Base-by-base conservation (phyloP, 1,140 invertebrate species). In the Zaprionus capensis region DNA sequence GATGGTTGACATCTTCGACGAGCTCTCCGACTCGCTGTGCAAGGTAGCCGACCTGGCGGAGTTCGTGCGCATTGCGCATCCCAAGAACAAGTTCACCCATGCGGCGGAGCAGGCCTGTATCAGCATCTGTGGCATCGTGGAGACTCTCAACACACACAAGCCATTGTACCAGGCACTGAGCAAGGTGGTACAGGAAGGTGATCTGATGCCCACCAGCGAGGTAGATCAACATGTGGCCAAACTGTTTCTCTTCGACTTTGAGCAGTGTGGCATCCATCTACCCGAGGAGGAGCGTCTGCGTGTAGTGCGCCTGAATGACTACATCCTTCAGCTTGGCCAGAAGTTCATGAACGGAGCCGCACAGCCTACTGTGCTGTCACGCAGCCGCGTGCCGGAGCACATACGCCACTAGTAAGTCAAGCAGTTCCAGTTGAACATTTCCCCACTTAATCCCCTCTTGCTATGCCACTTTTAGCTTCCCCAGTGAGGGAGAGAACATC, bases 41-140 rank as follows among this genome's bases (percentile, higher is more conserved):
- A 96, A 97, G 94, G 98, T 99, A 2, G 99, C 98, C 26, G 99
- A 99, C 94, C 94, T 99, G 87, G 97, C 98, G 7, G 98, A 99
- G 93, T 99, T 99, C 94, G 95, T 99, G 14, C 94, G 98, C 75
- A 95, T 98, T 41, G 97, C 97, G 7, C 98, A 99, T 94, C 98
- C 98, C 1, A 94, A 96, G 63, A 91, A 92, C 49, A 93, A 95
- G 44, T 99, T 96, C 93, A 94, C 95, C 2, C 92, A 94, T 81
- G 96, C 97, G 49, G 98, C 98, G 11, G 97, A 97, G 93, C 95
- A 97, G 92, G 96, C 97, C 14, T 98, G 97, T 93, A 95, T 98
- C 15, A 95, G 95, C 71, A 95, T 99, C 20, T 98, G 97, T 93
- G 95, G 96, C 38, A 94, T 99, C 73, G 98, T 99, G 55, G 98